phyloP scores from a whole-genome alignment of 2,888 invertebrate species.

The Napeogenes inachia region DNA sequence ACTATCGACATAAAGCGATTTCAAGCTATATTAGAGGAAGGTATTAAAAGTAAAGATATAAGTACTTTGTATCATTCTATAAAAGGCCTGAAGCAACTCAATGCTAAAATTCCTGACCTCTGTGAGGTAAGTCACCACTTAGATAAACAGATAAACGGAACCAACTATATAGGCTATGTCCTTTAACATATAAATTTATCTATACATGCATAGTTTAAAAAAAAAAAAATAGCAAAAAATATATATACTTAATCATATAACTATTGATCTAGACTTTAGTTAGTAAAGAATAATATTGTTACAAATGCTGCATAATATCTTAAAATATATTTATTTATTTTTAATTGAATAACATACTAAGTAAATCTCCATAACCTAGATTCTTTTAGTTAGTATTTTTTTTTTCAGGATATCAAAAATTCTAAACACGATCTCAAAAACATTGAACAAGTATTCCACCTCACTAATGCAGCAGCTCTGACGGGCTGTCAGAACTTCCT shows the following conservation, averaged over 20 bases:
- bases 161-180: too few relatives aligned
- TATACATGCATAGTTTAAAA: too few relatives aligned
- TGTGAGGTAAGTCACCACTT: constrained; percentile 72
- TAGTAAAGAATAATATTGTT: too few relatives aligned
- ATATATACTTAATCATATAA: too few relatives aligned
- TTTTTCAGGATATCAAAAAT: constrained; percentile 50
- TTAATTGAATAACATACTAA: too few relatives aligned
- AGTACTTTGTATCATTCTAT: constrained; percentile 84
- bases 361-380: too few relatives aligned
- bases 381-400: neutral
- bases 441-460: constrained; percentile 80
- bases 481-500: constrained; percentile 73
- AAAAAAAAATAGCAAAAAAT: too few relatives aligned
- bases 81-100: constrained; percentile 83
- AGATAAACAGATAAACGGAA: too few relatives aligned
- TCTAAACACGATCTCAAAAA: constrained; percentile 58
- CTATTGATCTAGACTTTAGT: too few relatives aligned
- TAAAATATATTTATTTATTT: too few relatives aligned
- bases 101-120: constrained; percentile 77
- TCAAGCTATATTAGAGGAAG: constrained; percentile 64
- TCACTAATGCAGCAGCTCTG: constrained; percentile 79
- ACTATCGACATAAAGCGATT: constrained; percentile 62
- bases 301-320: too few relatives aligned
- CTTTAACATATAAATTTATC: too few relatives aligned
- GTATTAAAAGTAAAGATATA: constrained; percentile 78